Percentiles rank a stretch among this genome's conserved stretches.
Conservation (phyloP, 1,140 invertebrate genomes). For the Centruroides sculpturatus region DNA sequence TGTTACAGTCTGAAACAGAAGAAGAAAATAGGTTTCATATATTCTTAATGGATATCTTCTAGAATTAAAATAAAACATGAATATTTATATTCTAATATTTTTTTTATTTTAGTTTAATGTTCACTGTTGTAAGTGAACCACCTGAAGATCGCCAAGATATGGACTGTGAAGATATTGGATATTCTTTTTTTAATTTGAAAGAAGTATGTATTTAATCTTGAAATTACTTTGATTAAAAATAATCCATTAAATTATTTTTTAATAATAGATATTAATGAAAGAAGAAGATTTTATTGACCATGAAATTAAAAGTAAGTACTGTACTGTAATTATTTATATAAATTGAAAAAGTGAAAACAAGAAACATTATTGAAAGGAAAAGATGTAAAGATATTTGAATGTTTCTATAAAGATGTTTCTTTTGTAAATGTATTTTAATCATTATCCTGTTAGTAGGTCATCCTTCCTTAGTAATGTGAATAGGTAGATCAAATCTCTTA, state of each 20-base stretch:
- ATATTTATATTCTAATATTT: too few species aligned
- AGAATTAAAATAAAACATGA: too few species aligned
- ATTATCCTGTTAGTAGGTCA: too few species aligned
- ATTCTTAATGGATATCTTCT: too few species aligned
- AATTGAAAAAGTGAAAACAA: background rate
- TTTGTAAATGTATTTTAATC: too few species aligned
- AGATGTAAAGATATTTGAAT: too few species aligned
- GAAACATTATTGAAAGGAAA: background rate
- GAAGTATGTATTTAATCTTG: slow-evolving; percentile 2
- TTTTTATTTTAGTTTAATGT: slow-evolving; percentile 7
- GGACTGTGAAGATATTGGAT: slow-evolving; percentile 18
- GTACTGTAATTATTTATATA: background rate
- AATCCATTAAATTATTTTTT: background rate
- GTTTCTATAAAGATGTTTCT: too few species aligned
- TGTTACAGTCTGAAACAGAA: too few species aligned
- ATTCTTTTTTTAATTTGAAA: slow-evolving; percentile 11
- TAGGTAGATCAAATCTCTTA: too few species aligned
- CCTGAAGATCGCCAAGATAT: slow-evolving; percentile 11
- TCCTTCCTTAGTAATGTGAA: too few species aligned
- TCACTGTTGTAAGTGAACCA: slow-evolving; percentile 19
- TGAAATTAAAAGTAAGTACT: slow-evolving; percentile 7
- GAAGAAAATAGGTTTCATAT: too few species aligned
- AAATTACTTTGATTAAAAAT: background rate
- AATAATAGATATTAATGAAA: slow-evolving; percentile 5
- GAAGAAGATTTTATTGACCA: slow-evolving; percentile 3